Base-by-base conservation (phyloP, 2,888 invertebrate genomes). In the Melanotus villosus region DNA sequence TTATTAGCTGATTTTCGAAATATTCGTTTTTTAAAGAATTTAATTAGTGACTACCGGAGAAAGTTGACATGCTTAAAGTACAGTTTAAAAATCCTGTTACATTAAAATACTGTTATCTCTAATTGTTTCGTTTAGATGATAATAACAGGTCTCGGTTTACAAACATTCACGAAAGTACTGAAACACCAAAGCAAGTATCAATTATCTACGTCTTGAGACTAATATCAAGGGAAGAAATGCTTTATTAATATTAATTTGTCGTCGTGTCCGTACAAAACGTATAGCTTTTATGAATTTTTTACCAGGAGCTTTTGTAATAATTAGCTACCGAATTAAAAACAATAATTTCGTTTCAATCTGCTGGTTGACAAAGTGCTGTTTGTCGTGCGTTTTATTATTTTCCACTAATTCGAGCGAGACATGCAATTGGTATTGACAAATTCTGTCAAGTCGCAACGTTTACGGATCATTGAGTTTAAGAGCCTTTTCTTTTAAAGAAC, bases 401-500 rank as follows among this genome's bases (percentile, higher is more conserved):
- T 38, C 45, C 50, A 32, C 30, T 50, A 62, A 62, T 62, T 62
- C 45, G 34, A 36, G 16, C 19, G 34, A 30, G 62, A 50, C 47
- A 50, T 36, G 47, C 62, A 59, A 59, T 36, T 50, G 45, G 34
- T 50, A 50, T 38, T 32, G 59, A 59, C 59, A 43, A 59, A 59
- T 59, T 30, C 45, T 59, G 45, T 43, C 45, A 23, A 2, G 43
- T 14, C 30, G 14, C 43, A 59, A 18, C 59, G 12, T 59, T 59
- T 45, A 59, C 59, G 32, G 59, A 59, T 59, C 59, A 59, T 59
- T 59, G 59, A 18, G 12, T 41, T 30, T 59, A 59, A 59, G 59
- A 38, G 59, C 32, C 18, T 59, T 59, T 59, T 45, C 38, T 45
- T 62, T 62, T 36, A 50, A 62, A 47, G 50, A 50, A 45, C 45